Conservation (phyloP, 1,140 invertebrate genomes). For the Rhyacophila brunnea region DNA sequence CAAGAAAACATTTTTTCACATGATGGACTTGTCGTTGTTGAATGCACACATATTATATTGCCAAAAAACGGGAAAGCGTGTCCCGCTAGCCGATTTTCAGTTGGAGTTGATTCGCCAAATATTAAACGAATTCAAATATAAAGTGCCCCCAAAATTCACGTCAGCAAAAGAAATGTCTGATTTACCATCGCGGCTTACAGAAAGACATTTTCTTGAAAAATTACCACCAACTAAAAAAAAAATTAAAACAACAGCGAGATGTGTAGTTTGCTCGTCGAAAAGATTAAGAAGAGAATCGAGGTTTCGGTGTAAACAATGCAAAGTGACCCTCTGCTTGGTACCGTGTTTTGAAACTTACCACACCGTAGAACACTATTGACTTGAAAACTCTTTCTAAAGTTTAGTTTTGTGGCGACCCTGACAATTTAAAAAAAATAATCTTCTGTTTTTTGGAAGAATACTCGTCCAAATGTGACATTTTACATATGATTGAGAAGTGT, state of each 20-base stretch:
- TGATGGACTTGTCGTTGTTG: conserved; percentile 34
- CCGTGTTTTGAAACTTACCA: too few species aligned
- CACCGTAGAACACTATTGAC: too few species aligned
- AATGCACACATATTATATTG: conserved; percentile 35
- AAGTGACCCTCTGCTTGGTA: too few species aligned
- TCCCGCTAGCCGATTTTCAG: conserved; percentile 24
- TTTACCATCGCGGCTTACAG: conserved; percentile 13
- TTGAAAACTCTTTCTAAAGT: too few species aligned
- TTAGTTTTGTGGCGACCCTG: too few species aligned
- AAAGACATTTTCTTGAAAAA: conserved; percentile 23
- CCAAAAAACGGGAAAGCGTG: conserved; percentile 19
- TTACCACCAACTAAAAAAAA: conserved; percentile 19
- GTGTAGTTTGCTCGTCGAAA: conserved; percentile 19
- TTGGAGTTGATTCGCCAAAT: conserved; percentile 25
- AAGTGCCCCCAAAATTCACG: conserved; percentile 1
- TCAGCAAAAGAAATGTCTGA: conserved; percentile 12
- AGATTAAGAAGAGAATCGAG: conserved; percentile 25
- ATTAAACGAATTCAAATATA: conserved; percentile 6
- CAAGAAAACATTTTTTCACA: conserved; percentile 39
- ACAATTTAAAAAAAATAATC: too few species aligned
- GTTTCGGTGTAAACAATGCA: too few species aligned
- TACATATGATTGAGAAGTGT: too few species aligned
- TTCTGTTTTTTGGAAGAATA: too few species aligned
- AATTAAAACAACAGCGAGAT: conserved; percentile 6
- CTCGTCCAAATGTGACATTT: too few species aligned